A percentile compares a stretch with the other conserved stretches of the same genome.
These are phyloP conservation scores for Scylla paramamosain DNA, from an alignment of 1,140 invertebrate genomes.

Conservation along the genomic window DNA sequence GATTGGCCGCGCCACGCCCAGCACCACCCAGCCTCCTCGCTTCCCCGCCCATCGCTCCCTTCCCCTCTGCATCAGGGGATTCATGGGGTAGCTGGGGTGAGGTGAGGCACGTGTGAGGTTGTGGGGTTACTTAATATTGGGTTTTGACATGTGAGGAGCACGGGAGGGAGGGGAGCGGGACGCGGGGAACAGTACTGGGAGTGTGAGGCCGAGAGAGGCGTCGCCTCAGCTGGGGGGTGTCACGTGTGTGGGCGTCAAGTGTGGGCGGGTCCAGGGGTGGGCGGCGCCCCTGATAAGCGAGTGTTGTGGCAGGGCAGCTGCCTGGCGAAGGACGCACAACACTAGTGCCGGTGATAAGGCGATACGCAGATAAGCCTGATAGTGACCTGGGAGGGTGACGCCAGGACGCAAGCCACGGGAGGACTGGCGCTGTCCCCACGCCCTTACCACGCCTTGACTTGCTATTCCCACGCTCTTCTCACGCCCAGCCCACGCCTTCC, in stretches of 20 bases:
- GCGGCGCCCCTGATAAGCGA: conserved; percentile 56
- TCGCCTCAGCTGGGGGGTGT: conserved; percentile 7
- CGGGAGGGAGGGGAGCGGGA: background rate
- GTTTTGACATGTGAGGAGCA: background rate
- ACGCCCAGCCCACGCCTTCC: too few relatives aligned
- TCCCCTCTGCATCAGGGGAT: background rate
- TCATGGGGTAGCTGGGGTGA: background rate
- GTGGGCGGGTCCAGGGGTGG: conserved; percentile 65
- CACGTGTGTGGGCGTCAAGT: conserved; percentile 68
- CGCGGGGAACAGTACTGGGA: background rate
- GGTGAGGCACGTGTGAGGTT: background rate
- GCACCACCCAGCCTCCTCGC: conserved; percentile 61
- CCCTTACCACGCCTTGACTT: too few relatives aligned
- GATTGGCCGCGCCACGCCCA: conserved; percentile 70
- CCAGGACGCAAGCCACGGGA: background rate
- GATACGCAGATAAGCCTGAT: background rate
- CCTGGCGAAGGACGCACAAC: background rate
- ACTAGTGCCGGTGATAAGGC: conserved; percentile 3
- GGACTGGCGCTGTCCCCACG: background rate
- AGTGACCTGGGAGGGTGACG: background rate
- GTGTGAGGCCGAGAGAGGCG: background rate
- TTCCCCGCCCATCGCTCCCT: conserved; percentile 43
- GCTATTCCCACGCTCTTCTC: too few relatives aligned
- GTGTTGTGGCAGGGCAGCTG: conserved; percentile 39
- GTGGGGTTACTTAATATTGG: background rate